Evolutionary conservation across 2,113 vertebrate species (phyloP), one percentile per base, ranked within the genome.

Genomic region (Psilopsiagon aymara): DNA sequence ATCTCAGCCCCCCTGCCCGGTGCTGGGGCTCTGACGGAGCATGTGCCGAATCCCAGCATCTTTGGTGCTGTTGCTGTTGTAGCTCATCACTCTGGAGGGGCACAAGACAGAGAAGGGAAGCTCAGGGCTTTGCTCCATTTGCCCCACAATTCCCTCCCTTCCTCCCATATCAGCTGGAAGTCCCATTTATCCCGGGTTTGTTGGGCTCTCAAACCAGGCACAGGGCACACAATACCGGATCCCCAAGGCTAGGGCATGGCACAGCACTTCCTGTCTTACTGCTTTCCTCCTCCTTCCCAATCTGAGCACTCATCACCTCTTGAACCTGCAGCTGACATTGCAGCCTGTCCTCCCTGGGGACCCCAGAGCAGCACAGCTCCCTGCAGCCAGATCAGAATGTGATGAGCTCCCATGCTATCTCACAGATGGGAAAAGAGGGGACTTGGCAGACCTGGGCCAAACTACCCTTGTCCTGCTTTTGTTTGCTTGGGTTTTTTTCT

Each of bases 11-110:
- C 95, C 63, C 97, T 96, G 76, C 97, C 96, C 27, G 97, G 91
- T 0, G 28, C 92, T 37, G 93, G 97, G 82, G 88, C 24, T 88
- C 98, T 75, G 96, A 98, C 94, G 17, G 98, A 98, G 97, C 98
- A 98, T 11, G 98, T 97, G 97, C 98, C 97, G 63, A 98, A 97
- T 97, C 99, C 98, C 97, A 99, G 98, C 99, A 99, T 99, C 90
- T 97, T 98, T 92, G 96, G 86, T 68, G 95, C 88, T 59, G 96
- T 90, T 86, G 93, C 87, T 63, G 96, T 89, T 86, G 92, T 75
- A 98, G 98, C 97, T 98, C 99, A 99, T 99, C 97, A 98, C 99
- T 98, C 99, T 99, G 97, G 17, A 83, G 59, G 60, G 92, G 47
- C 35, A 96, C 57, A 83, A 81, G 27, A 62, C 67, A 88, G 24